Percentiles rank a stretch among this genome's conserved stretches.
phyloP scores from a whole-genome alignment of 2,113 vertebrate genomes.

The Piaya cayana region DNA sequence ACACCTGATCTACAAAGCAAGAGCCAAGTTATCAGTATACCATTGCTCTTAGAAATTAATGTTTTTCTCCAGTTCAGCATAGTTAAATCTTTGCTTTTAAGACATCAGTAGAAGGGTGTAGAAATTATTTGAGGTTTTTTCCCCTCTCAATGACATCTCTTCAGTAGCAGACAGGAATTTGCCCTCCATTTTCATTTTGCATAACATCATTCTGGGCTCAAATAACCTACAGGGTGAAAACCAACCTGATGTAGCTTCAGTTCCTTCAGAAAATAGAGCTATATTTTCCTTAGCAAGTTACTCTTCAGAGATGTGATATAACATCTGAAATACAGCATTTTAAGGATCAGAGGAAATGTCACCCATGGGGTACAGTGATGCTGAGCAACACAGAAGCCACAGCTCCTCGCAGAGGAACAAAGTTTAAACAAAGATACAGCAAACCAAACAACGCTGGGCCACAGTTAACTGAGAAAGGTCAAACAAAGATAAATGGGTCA shows the following conservation, averaged over 20 bases:
- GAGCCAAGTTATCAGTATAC: background rate
- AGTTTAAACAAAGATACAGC: conserved; percentile 42
- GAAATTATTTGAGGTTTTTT: background rate
- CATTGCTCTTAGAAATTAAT: background rate
- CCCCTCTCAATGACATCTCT: background rate
- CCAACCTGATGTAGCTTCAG: background rate
- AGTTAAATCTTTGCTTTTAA: background rate
- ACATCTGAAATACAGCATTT: conserved; percentile 33
- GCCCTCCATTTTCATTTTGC: conserved; percentile 36
- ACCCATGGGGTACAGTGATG: background rate
- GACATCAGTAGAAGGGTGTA: background rate
- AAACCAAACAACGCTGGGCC: background rate
- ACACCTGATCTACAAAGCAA: background rate
- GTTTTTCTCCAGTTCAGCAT: background rate
- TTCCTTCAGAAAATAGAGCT: conserved; percentile 1
- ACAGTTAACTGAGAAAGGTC: background rate
- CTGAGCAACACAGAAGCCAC: conserved; percentile 25
- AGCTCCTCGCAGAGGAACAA: conserved; percentile 9
- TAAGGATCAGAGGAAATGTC: conserved; percentile 48
- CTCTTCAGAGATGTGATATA: conserved; percentile 16
- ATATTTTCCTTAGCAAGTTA: conserved; percentile 14
- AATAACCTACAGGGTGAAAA: conserved; percentile 47
- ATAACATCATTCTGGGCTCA: conserved; percentile 35
- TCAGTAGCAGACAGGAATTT: conserved; percentile 19
- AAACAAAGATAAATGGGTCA: background rate